A percentile compares a stretch with the other conserved stretches of the same genome.
phyloP scores from a whole-genome alignment of 1,140 invertebrate genomes.

The Orius laevigatus region DNA sequence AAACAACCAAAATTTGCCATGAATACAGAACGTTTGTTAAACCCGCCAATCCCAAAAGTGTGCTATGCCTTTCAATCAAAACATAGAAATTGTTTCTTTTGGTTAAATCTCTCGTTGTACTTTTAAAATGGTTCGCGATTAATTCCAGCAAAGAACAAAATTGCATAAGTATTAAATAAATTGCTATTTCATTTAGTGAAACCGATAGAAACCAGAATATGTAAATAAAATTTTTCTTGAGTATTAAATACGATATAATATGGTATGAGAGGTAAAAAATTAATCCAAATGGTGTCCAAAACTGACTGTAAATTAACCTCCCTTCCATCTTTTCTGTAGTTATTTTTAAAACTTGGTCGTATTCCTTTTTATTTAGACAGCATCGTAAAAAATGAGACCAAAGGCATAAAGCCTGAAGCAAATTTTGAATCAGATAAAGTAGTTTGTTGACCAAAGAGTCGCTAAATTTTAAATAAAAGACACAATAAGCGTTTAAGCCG shows the following conservation, averaged over 20 bases:
- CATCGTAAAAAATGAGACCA: background rate
- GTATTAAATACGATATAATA: background rate
- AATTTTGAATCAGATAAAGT: constrained; percentile 2
- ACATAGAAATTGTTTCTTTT: background rate
- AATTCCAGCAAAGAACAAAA: constrained; percentile 2
- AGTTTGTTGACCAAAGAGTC: constrained; percentile 1
- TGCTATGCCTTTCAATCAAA: constrained; percentile 1
- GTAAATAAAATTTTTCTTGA: background rate
- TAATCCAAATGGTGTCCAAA: background rate
- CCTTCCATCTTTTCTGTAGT: background rate
- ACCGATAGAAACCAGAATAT: background rate
- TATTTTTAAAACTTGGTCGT: background rate
- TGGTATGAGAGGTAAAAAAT: background rate
- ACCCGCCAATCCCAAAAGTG: background rate
- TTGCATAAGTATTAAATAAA: constrained; percentile 4
- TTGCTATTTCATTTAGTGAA: background rate
- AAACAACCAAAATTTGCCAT: constrained; percentile 5
- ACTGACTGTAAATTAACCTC: background rate
- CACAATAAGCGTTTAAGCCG: background rate
- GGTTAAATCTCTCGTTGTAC: background rate
- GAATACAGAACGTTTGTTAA: background rate
- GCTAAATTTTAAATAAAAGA: background rate
- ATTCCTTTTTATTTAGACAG: background rate
- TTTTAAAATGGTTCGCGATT: constrained; percentile 2
- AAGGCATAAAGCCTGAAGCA: background rate